Conservation (phyloP, 2,113 vertebrate species). For the Pollimyrus isidori region DNA sequence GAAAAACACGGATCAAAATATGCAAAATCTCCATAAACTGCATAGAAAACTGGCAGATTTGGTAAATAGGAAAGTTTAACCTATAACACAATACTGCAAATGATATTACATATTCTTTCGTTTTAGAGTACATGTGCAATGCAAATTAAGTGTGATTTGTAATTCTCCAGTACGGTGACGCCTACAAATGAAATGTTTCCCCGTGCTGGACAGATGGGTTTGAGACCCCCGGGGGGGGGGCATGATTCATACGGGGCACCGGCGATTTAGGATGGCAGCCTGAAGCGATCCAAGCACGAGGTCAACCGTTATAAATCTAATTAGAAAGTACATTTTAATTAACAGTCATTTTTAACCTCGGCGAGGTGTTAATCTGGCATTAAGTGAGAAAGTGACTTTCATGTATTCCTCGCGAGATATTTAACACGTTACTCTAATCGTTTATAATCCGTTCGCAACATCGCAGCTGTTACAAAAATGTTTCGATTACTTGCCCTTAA, state of each 20-base stretch:
- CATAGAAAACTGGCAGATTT: background rate
- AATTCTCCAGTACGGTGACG: background rate
- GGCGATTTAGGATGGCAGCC: background rate
- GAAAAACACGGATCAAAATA: background rate
- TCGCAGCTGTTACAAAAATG: background rate
- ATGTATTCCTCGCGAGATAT: background rate
- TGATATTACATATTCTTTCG: background rate
- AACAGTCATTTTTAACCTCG: slow-evolving; percentile 2
- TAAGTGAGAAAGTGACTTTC: background rate
- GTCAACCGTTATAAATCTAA: background rate
- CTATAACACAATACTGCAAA: background rate
- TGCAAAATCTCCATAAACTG: background rate
- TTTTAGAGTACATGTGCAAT: background rate
- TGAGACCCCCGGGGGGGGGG: background rate
- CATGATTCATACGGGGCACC: background rate
- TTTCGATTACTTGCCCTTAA: background rate
- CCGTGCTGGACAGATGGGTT: background rate
- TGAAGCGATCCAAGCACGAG: background rate
- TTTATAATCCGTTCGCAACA: background rate
- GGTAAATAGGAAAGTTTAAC: background rate
- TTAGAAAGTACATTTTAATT: slow-evolving; percentile 7
- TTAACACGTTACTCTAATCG: background rate
- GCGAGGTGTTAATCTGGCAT: slow-evolving; percentile 1
- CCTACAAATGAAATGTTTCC: background rate
- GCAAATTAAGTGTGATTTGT: background rate